Evolutionary conservation across 2,113 vertebrate species (phyloP).

Genomic region (Petaurus breviceps): DNA sequence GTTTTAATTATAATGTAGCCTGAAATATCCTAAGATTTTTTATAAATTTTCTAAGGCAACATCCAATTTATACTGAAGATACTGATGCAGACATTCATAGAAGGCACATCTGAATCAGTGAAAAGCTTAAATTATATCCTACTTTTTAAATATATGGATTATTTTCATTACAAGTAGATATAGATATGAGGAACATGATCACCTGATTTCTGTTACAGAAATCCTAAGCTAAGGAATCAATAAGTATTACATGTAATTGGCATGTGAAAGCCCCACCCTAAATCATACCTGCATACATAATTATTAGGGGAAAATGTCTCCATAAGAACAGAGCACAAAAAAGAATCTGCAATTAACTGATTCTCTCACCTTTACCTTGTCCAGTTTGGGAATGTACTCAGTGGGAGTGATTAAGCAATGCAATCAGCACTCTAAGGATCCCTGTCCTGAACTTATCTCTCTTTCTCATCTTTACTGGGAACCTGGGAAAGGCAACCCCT

Average conservation of each 20-base stretch:
- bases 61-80: not conserved
- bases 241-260: not conserved
- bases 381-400: not conserved
- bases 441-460: not conserved
- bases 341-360: not conserved
- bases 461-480: not conserved
- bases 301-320: not conserved
- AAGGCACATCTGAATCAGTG: not conserved
- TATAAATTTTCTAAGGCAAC: not conserved
- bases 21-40: not conserved
- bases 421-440: not conserved
- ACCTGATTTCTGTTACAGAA: not conserved
- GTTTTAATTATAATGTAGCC: not conserved
- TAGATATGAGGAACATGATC: not conserved
- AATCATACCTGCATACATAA: not conserved
- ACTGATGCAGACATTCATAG: conserved; percentile 3
- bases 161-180: conserved; percentile 5
- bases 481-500: not conserved
- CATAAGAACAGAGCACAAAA: not conserved
- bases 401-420: not conserved
- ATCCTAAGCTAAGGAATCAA: not conserved
- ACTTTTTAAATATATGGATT: not conserved
- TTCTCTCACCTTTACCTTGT: not conserved
- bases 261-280: not conserved
- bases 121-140: not conserved